Base-by-base conservation (phyloP, 2,113 vertebrate genomes). In the Asarcornis scutulata region DNA sequence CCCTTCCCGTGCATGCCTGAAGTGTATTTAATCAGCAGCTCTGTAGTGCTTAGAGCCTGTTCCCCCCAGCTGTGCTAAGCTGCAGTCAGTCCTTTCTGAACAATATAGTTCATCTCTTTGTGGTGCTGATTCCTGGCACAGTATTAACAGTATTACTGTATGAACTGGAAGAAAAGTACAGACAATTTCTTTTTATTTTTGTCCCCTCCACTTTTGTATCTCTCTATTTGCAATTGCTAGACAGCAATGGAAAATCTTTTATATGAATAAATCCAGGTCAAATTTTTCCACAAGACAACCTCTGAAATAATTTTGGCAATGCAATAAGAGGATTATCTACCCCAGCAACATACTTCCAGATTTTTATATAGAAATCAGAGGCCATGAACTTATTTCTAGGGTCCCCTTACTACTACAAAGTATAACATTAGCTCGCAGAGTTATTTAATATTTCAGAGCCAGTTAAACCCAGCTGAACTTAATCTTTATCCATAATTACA, bases 291-390 rank as follows among this genome's bases (percentile, higher is more conserved):
- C 14, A 42, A 36, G 76, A 42, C 16, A 62, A 76, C 66, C n/a
- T 31, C 27, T 50, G 34, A 72, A 93, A 91, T 93, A 84, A 88
- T 80, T 83, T 84, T 88, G 56, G 58, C 48, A 89, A 76, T 36
- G 23, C 64, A 81, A 9, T 86, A 91, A 88, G 71, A 88, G 55
- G 63, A 71, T 96, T 89, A 86, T 42, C 52, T 86, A 63, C 79
- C 40, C 13, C 56, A 93, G 59, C 55, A 94, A 88, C 46, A 14
- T 62, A 18, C 52, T 85, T 72, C 62, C 59, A 75, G 34, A 6
- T 46, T 75, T 91, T 83, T 88, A 14, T 68, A 40, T 22, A 78
- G 73, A 92, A 86, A 73, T 83, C 17, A 58, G 27, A 40, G 22
- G 53, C 8, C 14, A 6, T 66, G 36, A 4, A 31, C 22, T 58